Evolutionary conservation across 1,140 invertebrate species (phyloP).

Genomic region (Arion vulgaris): DNA sequence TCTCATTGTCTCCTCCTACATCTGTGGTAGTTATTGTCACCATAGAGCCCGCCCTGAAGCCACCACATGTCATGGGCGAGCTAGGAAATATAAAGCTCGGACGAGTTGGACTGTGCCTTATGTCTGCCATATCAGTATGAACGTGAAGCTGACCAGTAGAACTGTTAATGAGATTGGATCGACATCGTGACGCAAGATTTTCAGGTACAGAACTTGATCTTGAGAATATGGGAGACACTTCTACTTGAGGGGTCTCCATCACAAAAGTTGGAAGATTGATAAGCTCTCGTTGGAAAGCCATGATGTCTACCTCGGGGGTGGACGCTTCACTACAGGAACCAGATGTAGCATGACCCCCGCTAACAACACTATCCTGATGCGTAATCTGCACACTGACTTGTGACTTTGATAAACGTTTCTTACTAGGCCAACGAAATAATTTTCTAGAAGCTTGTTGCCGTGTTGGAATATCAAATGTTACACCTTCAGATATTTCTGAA

Average conservation of each 20-base stretch:
- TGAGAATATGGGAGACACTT: slow-evolving; percentile 67
- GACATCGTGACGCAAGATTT: slow-evolving; percentile 54
- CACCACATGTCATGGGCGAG: background rate
- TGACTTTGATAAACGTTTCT: slow-evolving; percentile 65
- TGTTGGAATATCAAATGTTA: slow-evolving; percentile 38
- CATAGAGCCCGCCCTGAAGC: slow-evolving; percentile 44
- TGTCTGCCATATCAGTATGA: slow-evolving; percentile 41
- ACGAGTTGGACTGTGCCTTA: slow-evolving; percentile 34
- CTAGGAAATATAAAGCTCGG: slow-evolving; percentile 38
- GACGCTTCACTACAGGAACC: slow-evolving; percentile 42
- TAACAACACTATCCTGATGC: slow-evolving; percentile 44
- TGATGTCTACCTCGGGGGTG: slow-evolving; percentile 63
- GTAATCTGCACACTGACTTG: slow-evolving; percentile 58
- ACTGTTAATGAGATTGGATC: slow-evolving; percentile 46
- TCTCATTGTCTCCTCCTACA: slow-evolving; percentile 38
- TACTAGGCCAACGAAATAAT: slow-evolving; percentile 66
- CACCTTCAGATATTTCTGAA: background rate
- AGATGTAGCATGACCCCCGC: slow-evolving; percentile 37
- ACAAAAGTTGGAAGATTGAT: slow-evolving; percentile 72
- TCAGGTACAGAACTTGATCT: slow-evolving; percentile 70
- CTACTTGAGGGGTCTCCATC: slow-evolving; percentile 65
- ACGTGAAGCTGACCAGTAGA: slow-evolving; percentile 49
- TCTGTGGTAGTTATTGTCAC: slow-evolving; percentile 67
- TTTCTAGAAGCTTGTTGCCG: slow-evolving; percentile 50
- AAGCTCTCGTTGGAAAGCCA: slow-evolving; percentile 69